Base-by-base conservation (phyloP, 2,888 invertebrate genomes). In the Trimorus sp. region DNA sequence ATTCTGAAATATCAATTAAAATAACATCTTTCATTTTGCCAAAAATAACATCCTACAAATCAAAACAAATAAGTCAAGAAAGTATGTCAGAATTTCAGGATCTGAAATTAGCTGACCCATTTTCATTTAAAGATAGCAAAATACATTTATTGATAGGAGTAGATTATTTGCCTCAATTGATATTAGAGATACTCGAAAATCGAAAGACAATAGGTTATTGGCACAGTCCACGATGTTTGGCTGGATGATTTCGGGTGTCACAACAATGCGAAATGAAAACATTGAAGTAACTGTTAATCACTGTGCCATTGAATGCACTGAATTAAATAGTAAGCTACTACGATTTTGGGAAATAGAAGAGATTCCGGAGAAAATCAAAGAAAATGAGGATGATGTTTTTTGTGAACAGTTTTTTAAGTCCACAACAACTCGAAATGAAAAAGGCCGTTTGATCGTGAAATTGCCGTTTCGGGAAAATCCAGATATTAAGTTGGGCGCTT, bases 141-240 rank as follows among this genome's bases (percentile, higher is more conserved):
- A 66, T 66, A 8, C 42, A 66, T 16, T 1, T 66, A 6, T 40
- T 66, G n/a, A 53, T 66, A 3, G 66, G 66, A 7, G 54, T 42
- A 14, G 66, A 66, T 16, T 66, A 49, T 54, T 12, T 66, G 12
- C 12, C 51, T 0, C 3, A 11, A 12, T n/a, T 66, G 7, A 38
- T 66, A 7, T 54, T 40, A 0, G 54, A 26, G 42, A 40, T 1
- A 40, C n/a, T 14, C 8, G n/a, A 37, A 15, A 49, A 8, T 63
- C 37, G 14, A 12, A 8, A 11, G n/a, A 63, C 14, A 48, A 63
- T 36, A 48, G 0, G 0, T n/a, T 63, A 49, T 36, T 36, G 0
- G 63, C 63, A 6, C 63, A 63, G 8, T 63, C 63, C 0, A 49
- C n/a, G 1, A 36, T 63, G 8, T 63, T 63, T 63, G 63, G 63